Percentiles rank a stretch among this genome's conserved stretches.
phyloP scores from a whole-genome alignment of 2,888 invertebrate genomes.

The Coelogynopora nodosa region DNA sequence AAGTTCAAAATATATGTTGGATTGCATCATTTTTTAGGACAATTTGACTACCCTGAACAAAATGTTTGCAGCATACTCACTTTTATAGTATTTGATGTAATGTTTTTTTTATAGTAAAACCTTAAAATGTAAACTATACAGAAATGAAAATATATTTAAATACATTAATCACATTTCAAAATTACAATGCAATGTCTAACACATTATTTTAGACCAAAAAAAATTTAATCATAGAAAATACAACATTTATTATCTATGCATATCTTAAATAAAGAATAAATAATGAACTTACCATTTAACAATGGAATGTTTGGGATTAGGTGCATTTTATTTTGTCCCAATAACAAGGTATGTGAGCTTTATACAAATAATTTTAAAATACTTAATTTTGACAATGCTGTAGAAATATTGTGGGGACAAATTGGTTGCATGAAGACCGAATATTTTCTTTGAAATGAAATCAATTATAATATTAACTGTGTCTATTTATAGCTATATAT shows the following conservation, averaged over 20 bases:
- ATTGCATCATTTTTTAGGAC: not conserved
- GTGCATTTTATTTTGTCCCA: conserved; percentile 4
- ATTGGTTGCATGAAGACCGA: conserved; percentile 14
- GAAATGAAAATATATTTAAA: conserved; percentile 29
- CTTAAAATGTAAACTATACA: conserved; percentile 11
- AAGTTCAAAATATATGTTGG: not conserved
- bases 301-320: not conserved
- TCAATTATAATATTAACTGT: conserved; percentile 24
- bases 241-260: conserved; percentile 7
- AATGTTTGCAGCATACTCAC: not conserved
- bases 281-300: not conserved
- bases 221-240: conserved; percentile 9
- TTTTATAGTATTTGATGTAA: conserved; percentile 19
- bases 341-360: not conserved
- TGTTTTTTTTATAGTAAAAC: not conserved
- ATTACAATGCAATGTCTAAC: conserved; percentile 8
- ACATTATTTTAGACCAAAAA: conserved; percentile 3
- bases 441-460: conserved; percentile 12
- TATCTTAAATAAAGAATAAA: conserved; percentile 6
- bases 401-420: conserved; percentile 25
- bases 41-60: not conserved
- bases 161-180: conserved; percentile 7
- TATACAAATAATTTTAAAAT: not conserved
- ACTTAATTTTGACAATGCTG: not conserved
- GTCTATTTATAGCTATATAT: not conserved